Evolutionary conservation across 2,888 invertebrate genomes (phyloP).

Genomic region (Athalia circularis): DNA sequence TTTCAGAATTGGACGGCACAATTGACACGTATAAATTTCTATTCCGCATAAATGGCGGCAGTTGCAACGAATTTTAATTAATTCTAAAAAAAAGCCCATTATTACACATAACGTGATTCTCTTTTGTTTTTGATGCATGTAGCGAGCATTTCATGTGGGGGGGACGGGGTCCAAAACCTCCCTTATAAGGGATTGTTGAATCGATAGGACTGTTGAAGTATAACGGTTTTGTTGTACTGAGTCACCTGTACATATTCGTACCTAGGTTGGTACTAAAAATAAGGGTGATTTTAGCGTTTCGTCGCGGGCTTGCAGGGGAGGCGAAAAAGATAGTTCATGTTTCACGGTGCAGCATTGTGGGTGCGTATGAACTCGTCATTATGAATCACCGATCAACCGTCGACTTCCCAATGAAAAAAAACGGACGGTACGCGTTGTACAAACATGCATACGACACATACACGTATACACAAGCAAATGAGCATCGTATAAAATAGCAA

Average conservation of each 20-base stretch:
- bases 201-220: conserved; percentile 36
- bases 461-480: no score
- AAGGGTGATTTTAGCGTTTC: background rate
- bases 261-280: background rate
- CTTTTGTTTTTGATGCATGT: no score
- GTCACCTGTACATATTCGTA: conserved; percentile 26
- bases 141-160: no score
- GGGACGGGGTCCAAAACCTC: no score
- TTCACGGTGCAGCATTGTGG: background rate
- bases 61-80: no score
- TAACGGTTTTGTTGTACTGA: conserved; percentile 42
- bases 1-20: no score
- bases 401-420: conserved; percentile 49
- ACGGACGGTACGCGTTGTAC: no score
- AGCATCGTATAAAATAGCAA: background rate
- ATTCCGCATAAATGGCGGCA: no score
- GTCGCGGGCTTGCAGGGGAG: conserved; percentile 8
- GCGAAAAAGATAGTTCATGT: background rate
- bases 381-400: conserved; percentile 69
- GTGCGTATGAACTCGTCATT: conserved; percentile 46
- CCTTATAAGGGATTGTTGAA: conserved; percentile 10
- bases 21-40: no score
- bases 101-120: no score
- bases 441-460: no score
- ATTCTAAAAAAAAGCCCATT: no score